Base-by-base conservation (phyloP, 2,113 vertebrate species). In the Oxyruncus cristatus region DNA sequence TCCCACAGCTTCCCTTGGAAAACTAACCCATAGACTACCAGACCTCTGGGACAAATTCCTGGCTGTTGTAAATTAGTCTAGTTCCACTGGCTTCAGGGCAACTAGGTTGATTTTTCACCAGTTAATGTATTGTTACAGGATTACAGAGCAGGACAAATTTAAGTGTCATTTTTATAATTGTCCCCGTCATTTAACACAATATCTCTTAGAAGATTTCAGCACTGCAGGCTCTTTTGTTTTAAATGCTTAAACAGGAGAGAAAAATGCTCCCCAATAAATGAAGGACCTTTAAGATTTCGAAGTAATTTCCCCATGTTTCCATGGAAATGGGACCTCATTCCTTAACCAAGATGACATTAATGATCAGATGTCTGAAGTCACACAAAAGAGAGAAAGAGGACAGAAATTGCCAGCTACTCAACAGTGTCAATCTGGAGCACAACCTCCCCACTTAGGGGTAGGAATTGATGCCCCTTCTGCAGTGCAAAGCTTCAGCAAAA, bases 261-360 rank as follows among this genome's bases (percentile, higher is more conserved):
- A 93, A 84, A 97, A 88, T 52, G 46, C 35, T 89, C 89, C 74
- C 46, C 77, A 11, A 12, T 50, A 88, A 96, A 91, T 83, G 96
- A 82, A 92, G 75, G 72, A 65, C 78, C 50, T 95, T 86, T 90
- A 75, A 93, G 65, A 75, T 75, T 92, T 85, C 65, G 93, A 93
- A 89, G 79, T 68, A 90, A 96, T 94, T 97, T 97, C 74, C 84
- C 73, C 72, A 90, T 46, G 97, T 98, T 98, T 96, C 98, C 96
- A 97, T 97, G 95, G 98, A 96, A 97, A 98, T 97, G 77, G 55
- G 89, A 79, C 76, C 77, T 87, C 14, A 14, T 63, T 85, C 61
- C 91, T 93, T 96, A 96, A 96, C 59, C 62, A 76, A 92, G 67
- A 96, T 96, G 92, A 95, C 96, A 96, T 94, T 97, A 98, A 98